Percentiles rank a stretch among this genome's conserved stretches.
These are phyloP conservation scores for Sesia bembeciformis DNA, from an alignment of 2,888 invertebrate species.

Conservation along the genomic window DNA sequence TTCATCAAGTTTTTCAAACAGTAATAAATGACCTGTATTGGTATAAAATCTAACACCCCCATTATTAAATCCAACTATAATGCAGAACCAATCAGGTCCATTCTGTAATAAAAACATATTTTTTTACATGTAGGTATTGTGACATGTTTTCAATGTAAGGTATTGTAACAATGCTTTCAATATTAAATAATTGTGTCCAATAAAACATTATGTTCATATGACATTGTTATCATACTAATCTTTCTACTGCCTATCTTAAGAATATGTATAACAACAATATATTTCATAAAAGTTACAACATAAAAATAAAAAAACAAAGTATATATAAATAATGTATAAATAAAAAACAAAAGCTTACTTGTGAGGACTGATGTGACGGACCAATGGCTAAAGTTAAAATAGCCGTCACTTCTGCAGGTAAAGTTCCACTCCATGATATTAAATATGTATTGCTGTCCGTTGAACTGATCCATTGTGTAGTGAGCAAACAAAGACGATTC, in stretches of 20 bases:
- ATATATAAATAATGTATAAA: too few relatives aligned
- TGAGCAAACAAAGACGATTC: constrained; percentile 52
- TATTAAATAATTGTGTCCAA: too few relatives aligned
- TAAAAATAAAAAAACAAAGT: too few relatives aligned
- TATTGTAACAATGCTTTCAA: too few relatives aligned
- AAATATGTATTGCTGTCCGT: constrained; percentile 55
- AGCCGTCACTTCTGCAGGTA: constrained; percentile 49
- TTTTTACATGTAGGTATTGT: too few relatives aligned
- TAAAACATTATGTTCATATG: neutral
- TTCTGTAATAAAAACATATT: constrained; percentile 48
- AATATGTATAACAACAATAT: too few relatives aligned
- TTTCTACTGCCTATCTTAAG: too few relatives aligned
- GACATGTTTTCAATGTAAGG: too few relatives aligned
- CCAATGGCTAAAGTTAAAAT: constrained; percentile 53
- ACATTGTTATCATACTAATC: too few relatives aligned
- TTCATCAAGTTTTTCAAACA: constrained; percentile 89
- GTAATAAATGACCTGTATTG: constrained; percentile 86
- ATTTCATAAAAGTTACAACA: too few relatives aligned
- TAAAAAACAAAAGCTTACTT: constrained; percentile 27
- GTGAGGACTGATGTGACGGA: constrained; percentile 60
- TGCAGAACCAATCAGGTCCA: constrained; percentile 94
- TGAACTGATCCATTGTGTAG: constrained; percentile 63
- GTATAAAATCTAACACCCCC: constrained; percentile 92
- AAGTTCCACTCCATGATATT: constrained; percentile 63
- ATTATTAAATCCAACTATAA: constrained; percentile 88